Evolutionary conservation across 2,888 invertebrate species (phyloP).

Genomic region (Alcis repandata): DNA sequence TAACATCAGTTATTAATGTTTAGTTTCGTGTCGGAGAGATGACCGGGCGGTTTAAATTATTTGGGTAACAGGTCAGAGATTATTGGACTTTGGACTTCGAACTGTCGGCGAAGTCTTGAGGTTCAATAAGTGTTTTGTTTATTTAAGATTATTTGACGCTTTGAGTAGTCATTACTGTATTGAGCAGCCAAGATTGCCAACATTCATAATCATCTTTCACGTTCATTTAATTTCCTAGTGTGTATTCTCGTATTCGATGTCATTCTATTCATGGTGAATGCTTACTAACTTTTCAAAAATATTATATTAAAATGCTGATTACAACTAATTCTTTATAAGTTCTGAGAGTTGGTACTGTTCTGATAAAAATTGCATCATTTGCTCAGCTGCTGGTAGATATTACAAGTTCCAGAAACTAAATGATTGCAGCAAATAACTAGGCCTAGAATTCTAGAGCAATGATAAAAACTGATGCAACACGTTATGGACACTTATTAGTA

Average conservation of each 20-base stretch:
- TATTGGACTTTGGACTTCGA: slow-evolving; percentile 10
- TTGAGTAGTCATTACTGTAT: too few species aligned
- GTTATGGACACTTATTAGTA: too few species aligned
- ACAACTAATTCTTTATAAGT: too few species aligned
- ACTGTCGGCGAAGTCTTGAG: background rate
- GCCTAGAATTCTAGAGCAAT: slow-evolving; percentile 9
- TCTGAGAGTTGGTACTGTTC: background rate
- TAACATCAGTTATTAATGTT: slow-evolving; percentile 24
- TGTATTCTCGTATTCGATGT: too few species aligned
- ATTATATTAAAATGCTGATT: too few species aligned
- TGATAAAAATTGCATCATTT: background rate
- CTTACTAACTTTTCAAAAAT: too few species aligned
- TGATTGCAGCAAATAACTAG: slow-evolving; percentile 4
- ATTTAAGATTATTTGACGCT: too few species aligned
- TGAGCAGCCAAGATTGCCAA: too few species aligned
- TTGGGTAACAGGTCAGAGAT: background rate
- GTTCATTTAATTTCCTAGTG: too few species aligned
- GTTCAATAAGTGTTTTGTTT: background rate
- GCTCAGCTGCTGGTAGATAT: background rate
- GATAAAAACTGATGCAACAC: slow-evolving; percentile 2
- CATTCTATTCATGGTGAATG: too few species aligned
- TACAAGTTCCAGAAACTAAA: background rate
- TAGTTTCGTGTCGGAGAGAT: background rate
- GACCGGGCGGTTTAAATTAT: background rate
- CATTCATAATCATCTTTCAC: too few species aligned